Evolutionary conservation across 2,797 vertebrate genomes (phyloP), one percentile per base, ranked within the genome.

Genomic region (Rhinoraja longicauda): DNA sequence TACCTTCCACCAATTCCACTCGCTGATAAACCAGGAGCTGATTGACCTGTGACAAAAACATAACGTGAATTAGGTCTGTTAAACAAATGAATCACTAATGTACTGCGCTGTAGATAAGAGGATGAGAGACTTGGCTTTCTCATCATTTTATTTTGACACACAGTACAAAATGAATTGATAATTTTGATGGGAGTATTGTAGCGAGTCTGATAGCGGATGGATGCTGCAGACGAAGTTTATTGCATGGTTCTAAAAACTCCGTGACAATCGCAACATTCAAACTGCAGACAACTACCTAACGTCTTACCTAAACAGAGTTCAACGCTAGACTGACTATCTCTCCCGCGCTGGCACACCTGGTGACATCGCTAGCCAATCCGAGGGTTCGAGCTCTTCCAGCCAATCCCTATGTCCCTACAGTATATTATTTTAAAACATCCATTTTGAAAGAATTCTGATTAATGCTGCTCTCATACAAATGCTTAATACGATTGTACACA

Each of bases 1-100:
- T 77, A 93, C 93, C 93, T 93, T 93, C 93, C 93, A 93, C 72
- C 93, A 93, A 13, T 19, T 93, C 93, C 77, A 93, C 53, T 57
- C 93, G 93, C 93, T 93, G 93, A n/a, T 93, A 93, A 70, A 93
- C 93, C 13, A 93, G 75, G 26, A 93, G 77, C 17, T 93, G 93
- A 77, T 93, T 93, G 36, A 93, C 2, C 93, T 93, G n/a, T 32
- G 45, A 92, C 24, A 57, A 90, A 75, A 92, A 57, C 26, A 75
- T 24, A 91, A n/a, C 0, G 17, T 88, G 62, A 36, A 36, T 88
- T 36, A 36, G 88, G 59, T 21, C 36, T 36, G 62, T 12, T 17
- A 36, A 88, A 36, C n/a, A 88, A 67, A 88, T 88, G 59, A 57
- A 29, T 36, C 15, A 21, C 21, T 72, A 62, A 29, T 21, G 36